phyloP scores from a whole-genome alignment of 2,113 vertebrate species.

The Brevimyrus niger region DNA sequence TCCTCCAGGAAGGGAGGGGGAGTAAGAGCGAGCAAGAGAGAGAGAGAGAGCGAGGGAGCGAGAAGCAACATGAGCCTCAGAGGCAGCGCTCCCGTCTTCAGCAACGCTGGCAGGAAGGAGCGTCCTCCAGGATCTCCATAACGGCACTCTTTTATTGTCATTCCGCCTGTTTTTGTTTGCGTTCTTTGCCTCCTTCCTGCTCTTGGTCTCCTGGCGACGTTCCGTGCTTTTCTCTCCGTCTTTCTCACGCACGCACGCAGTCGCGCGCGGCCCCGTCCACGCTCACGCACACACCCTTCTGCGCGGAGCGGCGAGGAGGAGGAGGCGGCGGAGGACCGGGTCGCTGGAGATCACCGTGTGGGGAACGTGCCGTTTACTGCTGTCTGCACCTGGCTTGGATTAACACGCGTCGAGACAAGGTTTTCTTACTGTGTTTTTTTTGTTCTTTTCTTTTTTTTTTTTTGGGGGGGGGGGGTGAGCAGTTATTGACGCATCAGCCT shows the following conservation, averaged over 20 bases:
- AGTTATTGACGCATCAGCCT: background rate
- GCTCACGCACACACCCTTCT: conserved; percentile 11
- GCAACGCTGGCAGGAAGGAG: conserved; percentile 16
- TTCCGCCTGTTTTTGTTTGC: background rate
- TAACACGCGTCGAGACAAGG: conserved; percentile 33
- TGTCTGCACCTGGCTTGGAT: conserved; percentile 35
- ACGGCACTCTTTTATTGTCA: background rate
- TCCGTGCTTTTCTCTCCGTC: background rate
- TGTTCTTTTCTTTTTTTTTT: background rate
- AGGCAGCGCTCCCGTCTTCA: conserved; percentile 3
- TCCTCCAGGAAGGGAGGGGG: conserved; percentile 29
- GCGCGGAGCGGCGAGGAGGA: background rate
- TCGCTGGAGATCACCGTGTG: conserved; percentile 26
- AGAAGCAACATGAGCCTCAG: conserved; percentile 21
- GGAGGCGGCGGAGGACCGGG: conserved; percentile 20
- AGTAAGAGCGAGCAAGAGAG: conserved; percentile 22
- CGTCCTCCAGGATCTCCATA: conserved; percentile 17
- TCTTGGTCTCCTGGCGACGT: background rate
- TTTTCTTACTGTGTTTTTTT: conserved; percentile 5
- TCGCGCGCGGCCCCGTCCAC: conserved; percentile 1
- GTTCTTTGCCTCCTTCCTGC: background rate
- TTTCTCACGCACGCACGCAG: background rate
- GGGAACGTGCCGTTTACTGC: conserved; percentile 34
- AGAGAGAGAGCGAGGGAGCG: conserved; percentile 26
- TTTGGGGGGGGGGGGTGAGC: background rate